phyloP scores from a whole-genome alignment of 1,140 invertebrate species.

The Phenacoccus solenopsis region DNA sequence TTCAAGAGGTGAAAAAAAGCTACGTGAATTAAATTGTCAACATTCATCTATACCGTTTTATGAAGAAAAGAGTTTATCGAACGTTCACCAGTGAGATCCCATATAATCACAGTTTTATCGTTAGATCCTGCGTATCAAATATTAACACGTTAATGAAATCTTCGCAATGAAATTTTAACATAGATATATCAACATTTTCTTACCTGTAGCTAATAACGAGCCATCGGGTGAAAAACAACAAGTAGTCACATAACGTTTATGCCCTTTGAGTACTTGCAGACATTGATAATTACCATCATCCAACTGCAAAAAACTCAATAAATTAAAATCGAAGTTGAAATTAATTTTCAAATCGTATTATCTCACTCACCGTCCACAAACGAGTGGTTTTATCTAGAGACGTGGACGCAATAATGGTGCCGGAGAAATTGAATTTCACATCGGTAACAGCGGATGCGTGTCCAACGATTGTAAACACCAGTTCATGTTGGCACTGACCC shows the following conservation, averaged over 20 bases:
- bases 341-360: slow-evolving; percentile 19
- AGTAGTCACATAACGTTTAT: slow-evolving; percentile 57
- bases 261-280: slow-evolving; percentile 41
- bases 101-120: slow-evolving; percentile 53
- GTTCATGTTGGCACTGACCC: background rate
- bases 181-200: too few relatives aligned
- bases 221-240: slow-evolving; percentile 54
- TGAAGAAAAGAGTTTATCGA: background rate
- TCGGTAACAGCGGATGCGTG: slow-evolving; percentile 43
- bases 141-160: too few relatives aligned
- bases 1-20: background rate
- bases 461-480: slow-evolving; percentile 28
- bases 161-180: too few relatives aligned
- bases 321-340: slow-evolving; percentile 16
- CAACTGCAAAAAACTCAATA: slow-evolving; percentile 16
- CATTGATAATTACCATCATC: slow-evolving; percentile 31
- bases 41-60: background rate
- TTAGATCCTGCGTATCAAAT: slow-evolving; percentile 44
- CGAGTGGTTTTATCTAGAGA: slow-evolving; percentile 56
- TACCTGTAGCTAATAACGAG: slow-evolving; percentile 48
- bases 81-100: slow-evolving; percentile 39
- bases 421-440: slow-evolving; percentile 46
- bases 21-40: too few relatives aligned
- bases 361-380: slow-evolving; percentile 46
- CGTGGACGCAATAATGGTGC: slow-evolving; percentile 46